Base-by-base conservation (phyloP, 1,140 invertebrate genomes). In the Phthorimaea operculella region DNA sequence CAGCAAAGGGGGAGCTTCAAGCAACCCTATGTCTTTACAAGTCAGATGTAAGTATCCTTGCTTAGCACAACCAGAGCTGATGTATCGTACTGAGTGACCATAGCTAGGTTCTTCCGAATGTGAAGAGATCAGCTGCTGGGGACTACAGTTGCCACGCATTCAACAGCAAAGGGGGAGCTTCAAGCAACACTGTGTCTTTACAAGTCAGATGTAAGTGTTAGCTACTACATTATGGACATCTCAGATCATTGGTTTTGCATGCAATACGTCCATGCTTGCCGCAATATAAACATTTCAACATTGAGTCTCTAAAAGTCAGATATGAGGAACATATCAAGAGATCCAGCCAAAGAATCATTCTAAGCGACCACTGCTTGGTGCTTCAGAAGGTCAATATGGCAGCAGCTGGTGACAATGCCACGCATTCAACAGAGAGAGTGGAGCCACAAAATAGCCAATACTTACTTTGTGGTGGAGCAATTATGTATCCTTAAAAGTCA, bases 281-380 rank as follows among this genome's bases (percentile, higher is more conserved):
- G 6, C 21, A 28, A 28, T 6, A 2, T 4, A 28, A 28, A 6
- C 21, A 28, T 6, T 28, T 28, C 6, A 28, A 28, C 21, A 2
- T 4, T 28, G 6, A 4, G 21, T 6, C 21, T 28, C 6, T 28
- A 6, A 28, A 28, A 4, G 21, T 28, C 21, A 4, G 21, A 28
- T 28, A 4, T 28, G 6, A 28, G 21, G n/a, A n/a, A n/a, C n/a
- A n/a, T n/a, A n/a, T 8, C 80, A 87, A 54, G 85, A 92, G 47
- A 83, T 94, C 17, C 88, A 89, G 59, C 91, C 86, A 88, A 0
- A 89, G 92, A 4, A 88, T 94, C 45, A 90, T 93, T 34, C 87
- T 93, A 50, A 92, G 90, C 62, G 92, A 91, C 52, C 89, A 92
- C 60, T 93, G 91, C 57, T 74, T 95, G 36, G 92, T 94, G 1